Percentiles rank a stretch among this genome's conserved stretches.
phyloP scores from a whole-genome alignment of 2,113 vertebrate genomes.

The Pelecanus crispus region DNA sequence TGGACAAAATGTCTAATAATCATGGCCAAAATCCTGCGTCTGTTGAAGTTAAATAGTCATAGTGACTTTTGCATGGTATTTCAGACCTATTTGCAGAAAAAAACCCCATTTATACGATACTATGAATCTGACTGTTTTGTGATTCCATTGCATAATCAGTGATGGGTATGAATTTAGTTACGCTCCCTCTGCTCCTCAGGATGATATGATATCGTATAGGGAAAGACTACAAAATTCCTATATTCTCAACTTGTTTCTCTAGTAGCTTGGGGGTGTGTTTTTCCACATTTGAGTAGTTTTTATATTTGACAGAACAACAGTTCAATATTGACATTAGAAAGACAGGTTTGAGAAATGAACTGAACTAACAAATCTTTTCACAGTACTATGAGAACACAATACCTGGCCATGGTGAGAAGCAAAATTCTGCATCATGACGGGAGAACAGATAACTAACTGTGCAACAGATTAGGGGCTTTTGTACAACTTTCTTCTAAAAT shows the following conservation, averaged over 20 bases:
- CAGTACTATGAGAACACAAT: not conserved
- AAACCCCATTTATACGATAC: accelerated
- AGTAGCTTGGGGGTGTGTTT: not conserved
- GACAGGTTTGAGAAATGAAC: not conserved
- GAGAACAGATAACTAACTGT: not conserved
- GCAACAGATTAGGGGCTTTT: not conserved
- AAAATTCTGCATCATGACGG: not conserved
- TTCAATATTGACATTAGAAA: not conserved
- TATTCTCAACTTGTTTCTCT: not conserved
- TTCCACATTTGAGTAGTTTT: not conserved
- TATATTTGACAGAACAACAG: not conserved
- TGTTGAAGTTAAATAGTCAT: not conserved
- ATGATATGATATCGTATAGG: not conserved
- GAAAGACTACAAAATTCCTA: not conserved
- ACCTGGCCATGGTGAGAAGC: not conserved
- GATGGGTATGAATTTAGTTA: not conserved
- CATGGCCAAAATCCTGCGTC: not conserved
- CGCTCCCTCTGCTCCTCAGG: not conserved
- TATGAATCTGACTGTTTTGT: not conserved
- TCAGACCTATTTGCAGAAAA: not conserved
- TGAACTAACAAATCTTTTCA: not conserved
- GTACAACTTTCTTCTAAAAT: not conserved
- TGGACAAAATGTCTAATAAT: not conserved
- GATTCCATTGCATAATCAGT: not conserved
- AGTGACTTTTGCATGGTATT: not conserved